Conservation (phyloP, 2,113 vertebrate genomes). For the Odocoileus virginianus region DNA sequence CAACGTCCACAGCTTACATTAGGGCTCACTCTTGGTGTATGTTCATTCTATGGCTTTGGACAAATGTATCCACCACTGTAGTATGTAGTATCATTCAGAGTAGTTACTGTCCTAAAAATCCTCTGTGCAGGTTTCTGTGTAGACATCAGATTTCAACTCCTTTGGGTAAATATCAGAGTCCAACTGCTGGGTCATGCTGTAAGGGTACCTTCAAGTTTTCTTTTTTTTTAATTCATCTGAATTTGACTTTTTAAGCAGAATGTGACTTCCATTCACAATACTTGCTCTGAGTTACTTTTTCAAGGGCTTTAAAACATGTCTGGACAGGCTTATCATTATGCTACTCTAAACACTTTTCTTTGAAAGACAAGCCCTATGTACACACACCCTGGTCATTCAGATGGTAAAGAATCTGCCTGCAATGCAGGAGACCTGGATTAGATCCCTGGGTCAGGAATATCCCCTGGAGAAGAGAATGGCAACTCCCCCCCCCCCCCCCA, state of each 20-base stretch:
- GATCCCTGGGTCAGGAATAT: accelerated
- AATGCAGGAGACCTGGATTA: not conserved
- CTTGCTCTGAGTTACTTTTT: not conserved
- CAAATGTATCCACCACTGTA: not conserved
- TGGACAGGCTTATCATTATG: not conserved
- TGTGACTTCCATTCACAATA: not conserved
- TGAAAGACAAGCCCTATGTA: not conserved
- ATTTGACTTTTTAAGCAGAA: not conserved
- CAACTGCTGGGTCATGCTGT: not conserved
- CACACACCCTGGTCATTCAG: not conserved
- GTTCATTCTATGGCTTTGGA: not conserved
- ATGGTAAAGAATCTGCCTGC: not conserved
- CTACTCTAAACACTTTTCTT: not conserved
- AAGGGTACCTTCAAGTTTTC: not conserved
- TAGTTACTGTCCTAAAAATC: not conserved
- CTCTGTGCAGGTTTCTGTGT: not conserved
- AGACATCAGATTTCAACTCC: not conserved
- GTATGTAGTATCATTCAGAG: not conserved
- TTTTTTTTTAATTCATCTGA: not conserved
- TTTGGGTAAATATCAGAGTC: not conserved
- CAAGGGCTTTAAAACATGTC: not conserved
- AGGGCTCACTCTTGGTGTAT: accelerated
- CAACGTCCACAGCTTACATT: not conserved
- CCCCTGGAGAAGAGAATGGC: not conserved
- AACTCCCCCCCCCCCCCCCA: not conserved